Base-by-base conservation (phyloP, 2,888 invertebrate genomes). In the Masnerella sp. region DNA sequence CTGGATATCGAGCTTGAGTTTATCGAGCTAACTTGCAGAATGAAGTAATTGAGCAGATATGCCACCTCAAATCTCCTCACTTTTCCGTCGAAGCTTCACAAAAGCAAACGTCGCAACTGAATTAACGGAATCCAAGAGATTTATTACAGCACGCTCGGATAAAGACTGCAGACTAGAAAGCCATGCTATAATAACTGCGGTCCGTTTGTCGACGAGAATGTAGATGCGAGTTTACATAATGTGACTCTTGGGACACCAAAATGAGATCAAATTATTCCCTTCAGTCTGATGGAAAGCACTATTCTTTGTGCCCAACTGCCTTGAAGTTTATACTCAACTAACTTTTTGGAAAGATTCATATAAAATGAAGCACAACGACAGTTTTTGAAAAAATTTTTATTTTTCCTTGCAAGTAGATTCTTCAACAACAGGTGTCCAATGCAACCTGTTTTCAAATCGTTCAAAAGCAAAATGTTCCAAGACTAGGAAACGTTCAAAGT, bases 81-180 rank as follows among this genome's bases (percentile, higher is more conserved):
- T 40, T 47, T 38, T 22, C 38, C 7, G 36, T n/a, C n/a, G n/a
- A n/a, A n/a, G n/a, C n/a, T n/a, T n/a, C n/a, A n/a, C n/a, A n/a
- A n/a, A 2, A 5, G 20, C 1, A n/a, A 7, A 2, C 9, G 15
- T 47, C 11, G 20, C 32, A 45, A 12, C 30, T 18, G 9, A 28
- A n/a, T 30, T 47, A 65, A 56, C 52, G 43, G 64, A 40, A 30
- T 56, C 11, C 32, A n/a, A 30, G n/a, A 30, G 45, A 64, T 54
- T 64, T 36, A 64, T 54, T 25, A 30, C 36, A 14, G 36, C 28
- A 38, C 12, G 18, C 14, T 15, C 9, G 45, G 14, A 43, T 25
- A 52, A 61, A 40, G 38, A 18, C n/a, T n/a, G n/a, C 28, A 28
- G 28, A 42, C 20, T 62, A 64, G 64, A 52, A 64, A 64, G 64